Conservation (phyloP, 2,888 invertebrate species). For the Catotricha subobsoleta region DNA sequence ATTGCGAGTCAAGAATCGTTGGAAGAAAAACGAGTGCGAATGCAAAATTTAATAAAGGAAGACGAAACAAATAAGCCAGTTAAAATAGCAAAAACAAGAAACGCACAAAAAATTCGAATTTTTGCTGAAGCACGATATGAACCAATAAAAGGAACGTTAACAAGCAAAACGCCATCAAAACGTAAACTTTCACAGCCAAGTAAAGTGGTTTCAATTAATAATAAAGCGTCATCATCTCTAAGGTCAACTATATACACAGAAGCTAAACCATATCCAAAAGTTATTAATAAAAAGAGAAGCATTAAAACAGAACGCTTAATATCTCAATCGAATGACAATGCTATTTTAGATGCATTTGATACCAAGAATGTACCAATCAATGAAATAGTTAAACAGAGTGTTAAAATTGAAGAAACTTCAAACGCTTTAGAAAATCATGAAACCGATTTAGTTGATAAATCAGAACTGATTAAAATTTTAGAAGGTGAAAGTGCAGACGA, state of each 20-base stretch:
- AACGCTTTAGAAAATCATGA: no score
- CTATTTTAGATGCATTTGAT: slow-evolving; percentile 4
- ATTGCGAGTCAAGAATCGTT: no score
- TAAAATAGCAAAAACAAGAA: neutral
- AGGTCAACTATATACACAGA: neutral
- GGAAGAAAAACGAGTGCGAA: neutral
- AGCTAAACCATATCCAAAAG: neutral
- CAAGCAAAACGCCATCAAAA: slow-evolving; percentile 2
- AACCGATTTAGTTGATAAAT: no score
- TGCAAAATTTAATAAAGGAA: neutral
- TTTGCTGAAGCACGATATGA: neutral
- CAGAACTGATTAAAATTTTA: no score
- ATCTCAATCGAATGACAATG: slow-evolving; percentile 1
- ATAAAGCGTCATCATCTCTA: neutral
- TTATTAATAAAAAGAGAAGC: neutral
- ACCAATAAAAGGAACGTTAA: neutral
- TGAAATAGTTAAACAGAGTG: neutral
- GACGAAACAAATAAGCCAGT: neutral
- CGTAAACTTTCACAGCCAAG: slow-evolving; percentile 3
- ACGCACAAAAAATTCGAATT: neutral
- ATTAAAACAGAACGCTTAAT: neutral
- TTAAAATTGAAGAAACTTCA: no score
- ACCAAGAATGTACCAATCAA: neutral
- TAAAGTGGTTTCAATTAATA: neutral
- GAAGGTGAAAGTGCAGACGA: no score